These are phyloP conservation scores for Varecia variegata DNA, from an alignment of 2,797 vertebrate species.

Conservation along the genomic window DNA sequence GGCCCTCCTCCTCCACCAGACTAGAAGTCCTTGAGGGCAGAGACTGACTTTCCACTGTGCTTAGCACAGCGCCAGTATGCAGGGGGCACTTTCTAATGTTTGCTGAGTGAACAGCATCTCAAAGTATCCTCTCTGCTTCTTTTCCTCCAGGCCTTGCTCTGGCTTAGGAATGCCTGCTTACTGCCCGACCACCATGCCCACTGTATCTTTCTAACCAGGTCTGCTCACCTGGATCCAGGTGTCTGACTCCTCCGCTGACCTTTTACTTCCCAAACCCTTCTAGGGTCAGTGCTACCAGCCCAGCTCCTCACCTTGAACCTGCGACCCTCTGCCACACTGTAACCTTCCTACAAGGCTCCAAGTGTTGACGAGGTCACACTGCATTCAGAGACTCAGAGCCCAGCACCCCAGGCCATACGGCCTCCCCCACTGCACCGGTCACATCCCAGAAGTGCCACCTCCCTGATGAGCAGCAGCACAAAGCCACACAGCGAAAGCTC, in stretches of 20 bases:
- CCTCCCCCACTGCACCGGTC: background rate
- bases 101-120: background rate
- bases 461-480: background rate
- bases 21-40: background rate
- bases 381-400: background rate
- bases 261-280: background rate
- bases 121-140: background rate
- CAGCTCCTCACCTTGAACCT: background rate
- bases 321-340: background rate
- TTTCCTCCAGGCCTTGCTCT: background rate
- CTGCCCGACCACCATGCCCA: fast-evolving
- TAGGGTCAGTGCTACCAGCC: background rate
- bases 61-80: background rate
- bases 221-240: background rate
- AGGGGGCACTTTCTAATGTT: background rate
- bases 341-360: background rate
- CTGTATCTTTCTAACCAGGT: background rate
- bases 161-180: background rate
- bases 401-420: background rate
- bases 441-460: background rate
- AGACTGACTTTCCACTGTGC: background rate
- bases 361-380: background rate
- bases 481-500: background rate
- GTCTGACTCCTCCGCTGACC: background rate
- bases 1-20: background rate